Evolutionary conservation across 2,113 vertebrate genomes (phyloP), one percentile per base, ranked within the genome.

Genomic region (Engraulis encrasicolus): DNA sequence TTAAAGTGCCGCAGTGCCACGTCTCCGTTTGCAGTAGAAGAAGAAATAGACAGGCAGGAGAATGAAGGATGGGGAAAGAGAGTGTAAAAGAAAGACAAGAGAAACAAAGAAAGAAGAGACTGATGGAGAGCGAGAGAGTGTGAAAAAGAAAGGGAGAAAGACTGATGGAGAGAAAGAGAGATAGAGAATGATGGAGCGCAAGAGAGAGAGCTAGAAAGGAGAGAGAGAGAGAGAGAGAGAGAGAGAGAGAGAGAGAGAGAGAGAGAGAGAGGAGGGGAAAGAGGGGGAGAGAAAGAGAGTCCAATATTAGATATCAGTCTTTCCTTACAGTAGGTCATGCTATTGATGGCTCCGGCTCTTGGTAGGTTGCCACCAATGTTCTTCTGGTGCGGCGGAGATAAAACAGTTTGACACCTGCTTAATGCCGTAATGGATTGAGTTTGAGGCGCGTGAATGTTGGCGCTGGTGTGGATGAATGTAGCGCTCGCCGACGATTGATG

Each of bases 1-100:
- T 34, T 31, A n/a, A n/a, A 17, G 66, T 36, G 66, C 66, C 23
- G 66, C 66, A 74, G 66, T 74, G 66, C 34, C 66, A 74, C 1
- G 66, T 74, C 66, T 34, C 15, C 27, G 94, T 95, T 95, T 95
- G 93, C 93, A 94, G 93, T 94, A 45, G 40, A 3, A 45, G 40
- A 45, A 38, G 6, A 6, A 66, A 18, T 52, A 36, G n/a, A 48
- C 20, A 23, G 40, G 27, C 20, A 45, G 23, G 40, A 5, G 40
- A 45, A 45, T 9, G 9, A 45, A 45, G 3, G 40, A 45, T 20
- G 12, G 40, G 9, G 40, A 3, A 45, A 5, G 40, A 45, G 9
- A 45, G 3, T 19, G 93, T 94, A 93, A 23, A n/a, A n/a, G n/a
- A 61, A 54, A 23, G 23, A 12, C 23, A 27, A 66, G 27, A 34